These are phyloP conservation scores for Labeo calbasu DNA, from an alignment of 2,797 vertebrate genomes.

Conservation along the genomic window DNA sequence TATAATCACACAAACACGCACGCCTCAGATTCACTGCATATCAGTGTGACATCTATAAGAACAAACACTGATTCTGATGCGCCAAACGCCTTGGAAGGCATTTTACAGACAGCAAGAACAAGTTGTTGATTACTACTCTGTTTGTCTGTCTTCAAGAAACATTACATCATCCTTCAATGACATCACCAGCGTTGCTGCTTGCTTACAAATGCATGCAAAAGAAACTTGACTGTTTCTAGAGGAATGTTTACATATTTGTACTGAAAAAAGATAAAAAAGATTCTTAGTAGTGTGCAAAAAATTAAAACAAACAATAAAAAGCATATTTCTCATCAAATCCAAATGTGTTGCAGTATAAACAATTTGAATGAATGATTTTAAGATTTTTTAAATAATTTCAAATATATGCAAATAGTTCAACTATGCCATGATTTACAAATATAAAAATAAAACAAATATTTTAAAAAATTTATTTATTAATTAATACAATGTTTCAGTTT, in stretches of 20 bases:
- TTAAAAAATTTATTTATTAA: too few relatives aligned
- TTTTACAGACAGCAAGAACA: not conserved
- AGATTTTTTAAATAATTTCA: not conserved
- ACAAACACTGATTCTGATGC: not conserved
- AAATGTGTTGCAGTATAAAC: too few relatives aligned
- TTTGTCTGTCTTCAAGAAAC: not conserved
- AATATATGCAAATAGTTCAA: not conserved
- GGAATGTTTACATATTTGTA: not conserved
- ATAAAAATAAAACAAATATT: too few relatives aligned
- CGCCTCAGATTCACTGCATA: not conserved
- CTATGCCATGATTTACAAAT: too few relatives aligned
- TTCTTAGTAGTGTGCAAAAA: not conserved
- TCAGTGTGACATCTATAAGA: not conserved
- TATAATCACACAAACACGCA: not conserved
- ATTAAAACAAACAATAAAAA: too few relatives aligned
- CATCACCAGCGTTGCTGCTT: not conserved
- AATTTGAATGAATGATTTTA: too few relatives aligned
- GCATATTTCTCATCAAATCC: too few relatives aligned
- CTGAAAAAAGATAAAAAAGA: not conserved
- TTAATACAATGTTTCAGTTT: too few relatives aligned
- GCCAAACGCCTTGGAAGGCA: not conserved
- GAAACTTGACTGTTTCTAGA: not conserved
- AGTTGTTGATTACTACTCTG: not conserved
- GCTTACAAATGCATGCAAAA: conserved; percentile 3
- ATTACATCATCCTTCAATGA: conserved; percentile 7